Base-by-base conservation (phyloP, 1,140 invertebrate genomes). In the Aplysia californica region DNA sequence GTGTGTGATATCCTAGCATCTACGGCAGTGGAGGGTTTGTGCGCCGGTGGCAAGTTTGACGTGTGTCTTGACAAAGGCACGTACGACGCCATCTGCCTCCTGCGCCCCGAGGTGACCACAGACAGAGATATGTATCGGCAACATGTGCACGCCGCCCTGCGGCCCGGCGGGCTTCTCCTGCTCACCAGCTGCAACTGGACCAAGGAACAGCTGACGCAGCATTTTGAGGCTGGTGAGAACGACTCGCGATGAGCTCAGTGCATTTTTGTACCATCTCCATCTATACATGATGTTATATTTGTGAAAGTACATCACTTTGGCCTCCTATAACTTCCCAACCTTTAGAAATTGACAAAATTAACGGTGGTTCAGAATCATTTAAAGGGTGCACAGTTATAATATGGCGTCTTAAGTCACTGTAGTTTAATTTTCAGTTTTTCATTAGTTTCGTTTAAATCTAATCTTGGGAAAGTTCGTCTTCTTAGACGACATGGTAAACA, bases 111-210 rank as follows among this genome's bases (percentile, higher is more conserved):
- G 85, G 88, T 94, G 0, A 90, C 91, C 64, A 85, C 90, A 38
- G 93, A 93, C 78, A 90, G 95, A 70, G 58, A 88, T 41, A 92
- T 89, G 29, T 98, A 98, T 83, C 92, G 94, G 0, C 80, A 92
- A 21, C 94, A 93, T 84, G 90, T 96, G 0, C 70, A 86, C 1
- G 87, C 91, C 10, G 89, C 95, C 71, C 85, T 96, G 31, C 81
- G 85, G n/a, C 82, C 91, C 0, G 83, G 92, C 72, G 94, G 94
- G 36, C 86, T 94, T 41, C 94, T 98, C 77, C 90, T 97, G 5
- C 93, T 99, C 73, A 96, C 96, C 0, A 97, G 96, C 0, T 98
- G 97, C 89, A 98, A 98, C 87, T 98, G 96, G 95, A 98, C 96
- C 0, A 93, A 95, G 83, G 91, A 93, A 1, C 96, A 98, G 89